Percentiles rank a stretch among this genome's conserved stretches.
Conservation (phyloP, 92 coral and sea anemone genomes). For the Chrysogorgia sp. region DNA sequence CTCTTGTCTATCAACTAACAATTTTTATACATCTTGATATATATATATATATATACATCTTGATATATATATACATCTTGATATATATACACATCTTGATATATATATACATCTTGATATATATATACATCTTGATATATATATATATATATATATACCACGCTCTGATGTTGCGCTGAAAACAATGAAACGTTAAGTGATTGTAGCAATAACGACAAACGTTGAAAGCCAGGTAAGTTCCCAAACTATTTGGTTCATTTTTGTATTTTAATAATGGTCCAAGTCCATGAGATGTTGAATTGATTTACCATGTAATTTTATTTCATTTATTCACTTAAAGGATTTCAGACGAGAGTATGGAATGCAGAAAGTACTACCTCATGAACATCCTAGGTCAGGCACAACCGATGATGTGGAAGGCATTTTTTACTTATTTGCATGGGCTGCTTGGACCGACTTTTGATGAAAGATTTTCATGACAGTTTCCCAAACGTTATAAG, state of each 20-base stretch:
- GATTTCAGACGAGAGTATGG: constrained; percentile 12
- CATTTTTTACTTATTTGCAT: not conserved
- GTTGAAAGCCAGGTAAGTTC: constrained; percentile 44
- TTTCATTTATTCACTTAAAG: constrained; percentile 26
- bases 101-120: too few species aligned
- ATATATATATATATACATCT: too few species aligned
- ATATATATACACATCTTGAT: too few species aligned
- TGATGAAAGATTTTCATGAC: constrained; percentile 28
- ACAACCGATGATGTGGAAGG: constrained; percentile 27
- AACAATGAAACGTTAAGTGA: too few species aligned
- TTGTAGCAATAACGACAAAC: constrained; percentile 50
- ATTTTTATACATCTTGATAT: too few species aligned
- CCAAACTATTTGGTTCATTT: constrained; percentile 6
- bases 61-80: too few species aligned
- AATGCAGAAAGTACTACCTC: not conserved
- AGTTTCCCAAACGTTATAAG: constrained; percentile 3
- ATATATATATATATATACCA: too few species aligned
- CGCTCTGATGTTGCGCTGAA: too few species aligned
- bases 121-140: too few species aligned
- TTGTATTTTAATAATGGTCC: not conserved
- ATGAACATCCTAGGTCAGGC: constrained; percentile 26
- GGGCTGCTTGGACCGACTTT: constrained; percentile 3
- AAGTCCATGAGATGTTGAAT: not conserved
- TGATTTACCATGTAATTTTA: not conserved
- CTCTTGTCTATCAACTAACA: too few species aligned